phyloP scores from a whole-genome alignment of 2,888 invertebrate genomes.

The Thera obeliscata region DNA sequence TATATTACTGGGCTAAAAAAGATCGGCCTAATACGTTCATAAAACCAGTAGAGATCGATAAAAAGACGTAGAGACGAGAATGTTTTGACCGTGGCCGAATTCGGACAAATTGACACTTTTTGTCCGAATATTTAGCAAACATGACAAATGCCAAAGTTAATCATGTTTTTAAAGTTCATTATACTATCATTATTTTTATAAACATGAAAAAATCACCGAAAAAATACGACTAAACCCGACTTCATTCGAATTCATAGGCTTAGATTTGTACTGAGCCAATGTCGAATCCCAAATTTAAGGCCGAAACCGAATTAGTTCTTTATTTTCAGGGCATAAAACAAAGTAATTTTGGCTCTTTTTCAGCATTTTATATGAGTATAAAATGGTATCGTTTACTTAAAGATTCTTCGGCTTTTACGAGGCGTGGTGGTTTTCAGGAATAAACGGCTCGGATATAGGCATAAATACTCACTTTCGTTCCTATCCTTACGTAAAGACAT shows the following conservation, averaged over 20 bases:
- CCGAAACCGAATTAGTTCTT: constrained; percentile 5
- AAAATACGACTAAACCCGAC: too few species aligned
- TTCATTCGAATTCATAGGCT: too few species aligned
- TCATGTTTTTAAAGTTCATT: too few species aligned
- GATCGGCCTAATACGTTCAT: constrained; percentile 27
- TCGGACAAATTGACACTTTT: constrained; percentile 4
- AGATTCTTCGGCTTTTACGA: constrained; percentile 35
- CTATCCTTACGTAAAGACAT: constrained; percentile 4
- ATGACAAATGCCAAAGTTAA: not conserved
- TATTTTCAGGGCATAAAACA: constrained; percentile 35
- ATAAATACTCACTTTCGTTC: not conserved
- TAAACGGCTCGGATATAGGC: constrained; percentile 15
- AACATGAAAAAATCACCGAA: too few species aligned
- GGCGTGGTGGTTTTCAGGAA: constrained; percentile 25
- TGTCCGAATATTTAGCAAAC: not conserved
- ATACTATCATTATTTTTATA: too few species aligned
- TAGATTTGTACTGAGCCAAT: too few species aligned
- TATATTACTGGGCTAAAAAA: constrained; percentile 27
- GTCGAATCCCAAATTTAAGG: not conserved
- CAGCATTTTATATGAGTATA: constrained; percentile 36
- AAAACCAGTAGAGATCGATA: constrained; percentile 26
- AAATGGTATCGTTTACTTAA: constrained; percentile 35
- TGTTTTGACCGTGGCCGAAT: not conserved
- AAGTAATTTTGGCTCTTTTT: constrained; percentile 38
- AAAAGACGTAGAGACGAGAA: constrained; percentile 7